Conservation (phyloP, 2,113 vertebrate species). For the Plestiodon gilberti region DNA sequence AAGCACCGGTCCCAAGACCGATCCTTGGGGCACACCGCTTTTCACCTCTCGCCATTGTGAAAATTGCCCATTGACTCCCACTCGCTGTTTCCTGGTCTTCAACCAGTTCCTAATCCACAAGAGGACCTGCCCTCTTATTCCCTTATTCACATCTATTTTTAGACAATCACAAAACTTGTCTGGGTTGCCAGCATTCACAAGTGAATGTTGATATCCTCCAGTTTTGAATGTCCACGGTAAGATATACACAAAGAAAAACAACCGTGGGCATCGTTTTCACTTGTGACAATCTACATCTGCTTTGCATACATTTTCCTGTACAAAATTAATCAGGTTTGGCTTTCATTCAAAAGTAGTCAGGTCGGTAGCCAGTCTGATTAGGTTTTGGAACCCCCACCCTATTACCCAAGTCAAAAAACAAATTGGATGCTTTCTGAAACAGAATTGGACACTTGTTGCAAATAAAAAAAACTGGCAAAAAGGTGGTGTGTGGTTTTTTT, state of each 20-base stretch:
- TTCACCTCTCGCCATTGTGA: too few species aligned
- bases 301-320: not conserved
- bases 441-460: not conserved
- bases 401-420: constrained; percentile 42
- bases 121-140: too few species aligned
- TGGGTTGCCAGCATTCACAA: not conserved
- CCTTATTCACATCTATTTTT: too few species aligned
- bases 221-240: not conserved
- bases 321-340: constrained; percentile 9
- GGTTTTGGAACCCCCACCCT: constrained; percentile 2
- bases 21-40: too few species aligned
- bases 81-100: too few species aligned
- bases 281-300: not conserved
- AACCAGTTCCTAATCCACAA: too few species aligned
- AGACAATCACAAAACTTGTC: not conserved
- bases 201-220: not conserved
- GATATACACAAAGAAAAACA: not conserved
- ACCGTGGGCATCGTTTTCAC: not conserved
- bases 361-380: constrained; percentile 46
- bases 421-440: constrained; percentile 18
- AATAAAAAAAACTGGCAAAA: constrained; percentile 16
- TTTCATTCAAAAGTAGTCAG: constrained; percentile 30
- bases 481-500: not conserved
- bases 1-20: too few species aligned
- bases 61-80: too few species aligned